A percentile compares a stretch with the other conserved stretches of the same genome.
Conservation (phyloP, 2,888 invertebrate genomes). For the Meta bourneti region DNA sequence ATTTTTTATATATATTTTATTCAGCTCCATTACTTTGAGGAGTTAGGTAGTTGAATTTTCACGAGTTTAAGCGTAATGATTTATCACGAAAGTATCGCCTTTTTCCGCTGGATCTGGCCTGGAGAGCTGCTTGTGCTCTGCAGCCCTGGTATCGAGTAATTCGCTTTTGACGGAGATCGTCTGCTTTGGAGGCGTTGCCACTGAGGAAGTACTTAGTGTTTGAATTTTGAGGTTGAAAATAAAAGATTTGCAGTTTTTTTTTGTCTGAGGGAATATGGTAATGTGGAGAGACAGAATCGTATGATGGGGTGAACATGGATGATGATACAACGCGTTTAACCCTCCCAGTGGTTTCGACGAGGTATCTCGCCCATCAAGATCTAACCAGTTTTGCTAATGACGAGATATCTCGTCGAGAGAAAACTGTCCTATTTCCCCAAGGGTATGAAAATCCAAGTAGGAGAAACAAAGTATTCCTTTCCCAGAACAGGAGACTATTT, state of each 20-base stretch:
- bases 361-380: too few species aligned
- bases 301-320: too few species aligned
- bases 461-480: too few species aligned
- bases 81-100: conserved; percentile 18
- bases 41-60: conserved; percentile 35
- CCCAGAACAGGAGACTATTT: too few species aligned
- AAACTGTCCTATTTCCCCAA: too few species aligned
- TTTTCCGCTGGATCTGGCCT: neutral
- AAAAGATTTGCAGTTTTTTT: neutral
- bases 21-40: conserved; percentile 59
- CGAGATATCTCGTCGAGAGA: too few species aligned
- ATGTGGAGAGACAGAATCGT: neutral
- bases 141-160: neutral
- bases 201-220: neutral
- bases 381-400: too few species aligned
- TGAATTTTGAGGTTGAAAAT: neutral
- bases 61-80: conserved; percentile 44
- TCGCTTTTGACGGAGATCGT: neutral
- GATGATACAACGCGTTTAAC: too few species aligned
- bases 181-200: neutral
- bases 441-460: too few species aligned
- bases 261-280: neutral
- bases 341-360: too few species aligned
- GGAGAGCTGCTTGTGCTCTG: too few species aligned
- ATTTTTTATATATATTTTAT: conserved; percentile 30